Percentiles rank a stretch among this genome's conserved stretches.
Conservation (phyloP, 1,140 invertebrate species). For the Monomorium pharaonis region DNA sequence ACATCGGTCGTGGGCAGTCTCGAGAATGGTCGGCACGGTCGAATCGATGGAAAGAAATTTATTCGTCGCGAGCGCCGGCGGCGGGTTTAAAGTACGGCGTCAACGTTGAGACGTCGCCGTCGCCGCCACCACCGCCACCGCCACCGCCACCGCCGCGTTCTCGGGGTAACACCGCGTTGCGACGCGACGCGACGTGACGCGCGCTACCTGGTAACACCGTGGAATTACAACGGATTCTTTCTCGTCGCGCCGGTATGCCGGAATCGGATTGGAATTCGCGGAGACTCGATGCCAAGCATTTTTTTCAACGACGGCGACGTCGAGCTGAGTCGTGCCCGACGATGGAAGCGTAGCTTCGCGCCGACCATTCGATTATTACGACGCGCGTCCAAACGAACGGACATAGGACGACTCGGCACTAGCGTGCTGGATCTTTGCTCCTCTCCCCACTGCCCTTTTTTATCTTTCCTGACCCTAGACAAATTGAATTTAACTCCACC, state of each 20-base stretch:
- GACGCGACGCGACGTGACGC: background rate
- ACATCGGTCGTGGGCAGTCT: slow-evolving; percentile 27
- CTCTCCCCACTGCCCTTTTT: background rate
- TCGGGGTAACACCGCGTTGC: slow-evolving; percentile 4
- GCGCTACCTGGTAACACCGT: slow-evolving; percentile 62
- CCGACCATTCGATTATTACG: slow-evolving; percentile 40
- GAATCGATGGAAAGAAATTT: slow-evolving; percentile 63
- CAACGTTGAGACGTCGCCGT: slow-evolving; percentile 37
- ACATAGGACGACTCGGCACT: background rate
- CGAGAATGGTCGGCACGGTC: slow-evolving; percentile 34
- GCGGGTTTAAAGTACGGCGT: slow-evolving; percentile 56
- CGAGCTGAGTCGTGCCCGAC: background rate
- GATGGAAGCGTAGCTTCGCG: slow-evolving; percentile 2
- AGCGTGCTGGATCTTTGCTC: background rate
- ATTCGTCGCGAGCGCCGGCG: slow-evolving; percentile 55
- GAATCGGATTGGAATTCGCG: slow-evolving; percentile 70
- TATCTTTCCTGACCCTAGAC: slow-evolving; percentile 25
- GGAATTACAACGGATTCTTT: slow-evolving; percentile 67
- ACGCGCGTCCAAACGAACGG: slow-evolving; percentile 23
- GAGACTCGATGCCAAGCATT: slow-evolving; percentile 52
- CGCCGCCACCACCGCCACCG: background rate
- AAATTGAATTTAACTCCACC: slow-evolving; percentile 70
- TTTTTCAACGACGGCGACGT: slow-evolving; percentile 18
- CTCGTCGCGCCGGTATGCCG: slow-evolving; percentile 55
- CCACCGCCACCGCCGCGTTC: background rate